Conservation (phyloP, 2,797 vertebrate species). For the Loriculus beryllinus region DNA sequence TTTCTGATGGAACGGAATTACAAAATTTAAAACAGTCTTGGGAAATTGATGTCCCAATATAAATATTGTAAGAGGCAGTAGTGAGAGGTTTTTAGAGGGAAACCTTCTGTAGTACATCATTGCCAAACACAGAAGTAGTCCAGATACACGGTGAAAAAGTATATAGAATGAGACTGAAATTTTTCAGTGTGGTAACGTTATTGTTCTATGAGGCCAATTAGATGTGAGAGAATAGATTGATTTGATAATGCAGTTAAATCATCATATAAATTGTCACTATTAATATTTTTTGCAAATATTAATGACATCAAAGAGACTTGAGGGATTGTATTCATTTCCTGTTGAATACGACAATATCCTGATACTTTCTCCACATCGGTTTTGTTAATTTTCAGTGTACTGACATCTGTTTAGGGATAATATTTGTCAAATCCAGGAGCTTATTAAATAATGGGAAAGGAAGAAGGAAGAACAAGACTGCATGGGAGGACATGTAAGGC, state of each 20-base stretch:
- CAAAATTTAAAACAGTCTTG: background rate
- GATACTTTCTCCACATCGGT: background rate
- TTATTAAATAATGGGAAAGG: background rate
- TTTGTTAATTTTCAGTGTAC: background rate
- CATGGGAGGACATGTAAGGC: background rate
- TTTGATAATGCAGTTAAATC: background rate
- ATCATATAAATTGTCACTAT: background rate
- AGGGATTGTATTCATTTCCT: background rate
- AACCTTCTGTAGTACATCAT: background rate
- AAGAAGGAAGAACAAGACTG: background rate
- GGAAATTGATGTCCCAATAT: background rate
- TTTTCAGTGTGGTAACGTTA: background rate
- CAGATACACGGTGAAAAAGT: background rate
- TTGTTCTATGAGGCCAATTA: background rate
- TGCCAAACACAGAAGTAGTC: background rate
- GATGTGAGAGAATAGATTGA: background rate
- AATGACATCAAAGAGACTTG: background rate
- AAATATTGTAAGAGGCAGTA: background rate
- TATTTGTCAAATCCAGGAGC: background rate
- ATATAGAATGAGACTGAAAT: background rate
- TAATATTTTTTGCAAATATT: background rate
- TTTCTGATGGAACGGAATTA: background rate
- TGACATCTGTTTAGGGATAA: background rate
- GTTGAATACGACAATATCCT: background rate
- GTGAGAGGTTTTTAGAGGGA: background rate